Base-by-base conservation (phyloP, 2,888 invertebrate species). In the Trimorus sp. region DNA sequence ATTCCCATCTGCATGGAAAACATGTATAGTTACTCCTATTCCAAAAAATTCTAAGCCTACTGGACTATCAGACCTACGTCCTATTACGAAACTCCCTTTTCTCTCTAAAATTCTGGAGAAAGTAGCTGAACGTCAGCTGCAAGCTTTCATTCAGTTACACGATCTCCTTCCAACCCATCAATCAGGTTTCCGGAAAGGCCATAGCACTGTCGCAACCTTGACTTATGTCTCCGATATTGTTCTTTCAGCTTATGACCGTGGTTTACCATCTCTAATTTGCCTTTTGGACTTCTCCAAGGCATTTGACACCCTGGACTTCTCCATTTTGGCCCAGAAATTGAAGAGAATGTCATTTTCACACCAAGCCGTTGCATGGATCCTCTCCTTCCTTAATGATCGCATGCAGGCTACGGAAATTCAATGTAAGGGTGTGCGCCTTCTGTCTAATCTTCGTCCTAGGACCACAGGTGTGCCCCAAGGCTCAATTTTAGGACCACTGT, bases 251-350 rank as follows among this genome's bases (percentile, higher is more conserved):
- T 54, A n/a, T 54, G n/a, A n/a, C n/a, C n/a, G 26, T 54, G 16
- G 26, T 45, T 9, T 45, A 11, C 6, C 45, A 9, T 45, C 12
- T 11, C 45, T 45, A 6, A 26, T 26, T 26, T 45, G 45, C 45
- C 45, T 45, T 12, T 45, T 54, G 26, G 54, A 54, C 8, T 54
- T 54, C 26, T 54, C 54, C 9, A 54, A 54, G 8, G 54, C 26
- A 9, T 54, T 54, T 26, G 54, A 54, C 26, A 54, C 54, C 1
- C 1, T 54, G 12, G 26, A 54, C 14, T 26, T 14, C 14, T 12
- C 7, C 7, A 9, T 51, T n/a, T 51, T 51, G 14, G 7, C 14
- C 7, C 12, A 51, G 14, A 51, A 51, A 14, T 14, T 51, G n/a
- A 14, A 51, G n/a, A 9, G 51, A 7, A 51, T n/a, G 7, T 51